phyloP scores from a whole-genome alignment of 2,888 invertebrate species.

The Microdon myrmicae region DNA sequence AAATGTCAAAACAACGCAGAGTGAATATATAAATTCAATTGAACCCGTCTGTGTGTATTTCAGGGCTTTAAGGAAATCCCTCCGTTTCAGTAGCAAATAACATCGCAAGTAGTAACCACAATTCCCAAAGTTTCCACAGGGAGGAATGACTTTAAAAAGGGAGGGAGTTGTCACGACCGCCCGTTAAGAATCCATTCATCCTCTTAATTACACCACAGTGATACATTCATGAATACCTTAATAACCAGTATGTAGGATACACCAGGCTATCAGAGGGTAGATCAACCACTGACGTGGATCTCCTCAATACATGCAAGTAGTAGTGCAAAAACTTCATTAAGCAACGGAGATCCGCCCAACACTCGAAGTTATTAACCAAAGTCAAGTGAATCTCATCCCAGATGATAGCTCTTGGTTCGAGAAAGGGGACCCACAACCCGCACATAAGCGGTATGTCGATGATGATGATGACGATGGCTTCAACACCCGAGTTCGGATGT shows the following conservation, averaged over 20 bases:
- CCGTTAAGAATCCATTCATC: constrained; percentile 33
- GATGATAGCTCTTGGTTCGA: no score
- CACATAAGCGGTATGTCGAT: constrained; percentile 40
- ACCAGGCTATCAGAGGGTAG: no score
- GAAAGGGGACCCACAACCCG: constrained; percentile 32
- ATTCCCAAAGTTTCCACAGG: not conserved
- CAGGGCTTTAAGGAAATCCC: no score
- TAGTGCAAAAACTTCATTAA: constrained; percentile 10
- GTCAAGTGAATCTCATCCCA: constrained; percentile 24
- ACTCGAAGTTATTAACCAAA: constrained; percentile 2
- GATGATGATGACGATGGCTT: constrained; percentile 14
- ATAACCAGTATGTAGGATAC: no score
- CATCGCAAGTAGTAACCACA: no score
- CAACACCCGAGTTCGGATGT: not conserved
- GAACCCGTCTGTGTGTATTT: no score
- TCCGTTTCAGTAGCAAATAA: no score
- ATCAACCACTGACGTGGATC: not conserved
- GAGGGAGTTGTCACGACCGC: constrained; percentile 12
- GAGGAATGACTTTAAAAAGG: not conserved
- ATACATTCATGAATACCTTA: constrained; percentile 16
- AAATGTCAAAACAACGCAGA: no score
- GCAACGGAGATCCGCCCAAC: constrained; percentile 1
- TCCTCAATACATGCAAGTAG: not conserved
- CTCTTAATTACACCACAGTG: constrained; percentile 43
- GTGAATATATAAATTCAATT: no score